Percentiles rank a stretch among this genome's conserved stretches.
Conservation (phyloP, 1,140 invertebrate species). For the Zaprionus ornatus region DNA sequence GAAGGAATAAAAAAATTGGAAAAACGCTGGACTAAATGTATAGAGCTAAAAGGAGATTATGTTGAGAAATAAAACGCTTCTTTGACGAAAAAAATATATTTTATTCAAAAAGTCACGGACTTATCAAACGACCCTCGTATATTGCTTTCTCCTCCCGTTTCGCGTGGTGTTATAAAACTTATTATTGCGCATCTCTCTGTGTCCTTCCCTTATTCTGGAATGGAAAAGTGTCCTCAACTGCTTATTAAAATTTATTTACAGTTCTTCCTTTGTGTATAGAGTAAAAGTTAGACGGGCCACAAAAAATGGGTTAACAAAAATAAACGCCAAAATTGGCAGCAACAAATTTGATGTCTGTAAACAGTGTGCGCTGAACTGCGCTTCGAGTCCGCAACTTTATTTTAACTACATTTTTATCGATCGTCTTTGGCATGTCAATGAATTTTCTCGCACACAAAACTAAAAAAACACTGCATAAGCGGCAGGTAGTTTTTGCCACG, state of each 20-base stretch:
- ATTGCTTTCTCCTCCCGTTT: too few species aligned
- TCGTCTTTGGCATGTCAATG: slow-evolving; percentile 64
- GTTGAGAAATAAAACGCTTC: too few species aligned
- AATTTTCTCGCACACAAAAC: slow-evolving; percentile 45
- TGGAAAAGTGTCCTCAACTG: slow-evolving; percentile 30
- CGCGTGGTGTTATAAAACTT: slow-evolving; percentile 33
- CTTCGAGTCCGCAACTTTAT: slow-evolving; percentile 60
- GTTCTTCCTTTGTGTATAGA: neutral
- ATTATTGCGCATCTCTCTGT: slow-evolving; percentile 47
- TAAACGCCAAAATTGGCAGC: slow-evolving; percentile 39
- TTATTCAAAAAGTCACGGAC: too few species aligned
- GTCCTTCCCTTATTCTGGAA: neutral
- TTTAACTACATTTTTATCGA: slow-evolving; percentile 78
- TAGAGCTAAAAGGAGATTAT: too few species aligned
- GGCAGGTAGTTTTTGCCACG: slow-evolving; percentile 48
- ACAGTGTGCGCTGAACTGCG: slow-evolving; percentile 37
- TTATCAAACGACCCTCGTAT: too few species aligned
- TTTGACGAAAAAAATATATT: too few species aligned
- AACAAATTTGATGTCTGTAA: slow-evolving; percentile 55
- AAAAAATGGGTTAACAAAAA: slow-evolving; percentile 34
- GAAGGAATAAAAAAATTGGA: too few species aligned
- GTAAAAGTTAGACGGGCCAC: slow-evolving; percentile 48
- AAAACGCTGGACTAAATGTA: too few species aligned
- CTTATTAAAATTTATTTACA: slow-evolving; percentile 58
- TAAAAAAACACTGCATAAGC: slow-evolving; percentile 21